phyloP scores from a whole-genome alignment of 2,888 invertebrate species.

The Drosophila meridionalis region DNA sequence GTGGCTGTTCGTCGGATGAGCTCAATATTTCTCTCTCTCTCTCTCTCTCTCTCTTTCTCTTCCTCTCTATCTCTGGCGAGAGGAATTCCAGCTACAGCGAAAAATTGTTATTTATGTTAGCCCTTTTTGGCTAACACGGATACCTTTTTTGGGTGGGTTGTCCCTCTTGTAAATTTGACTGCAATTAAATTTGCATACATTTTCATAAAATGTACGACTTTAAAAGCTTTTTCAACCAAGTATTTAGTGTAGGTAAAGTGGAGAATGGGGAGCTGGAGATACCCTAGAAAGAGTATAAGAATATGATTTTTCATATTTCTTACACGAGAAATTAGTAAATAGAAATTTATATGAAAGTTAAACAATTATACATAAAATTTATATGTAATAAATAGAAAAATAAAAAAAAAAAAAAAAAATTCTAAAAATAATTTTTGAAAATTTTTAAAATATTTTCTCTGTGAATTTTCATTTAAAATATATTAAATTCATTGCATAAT shows the following conservation, averaged over 20 bases:
- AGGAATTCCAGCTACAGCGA: slow-evolving; percentile 37
- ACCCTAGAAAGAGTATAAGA: neutral
- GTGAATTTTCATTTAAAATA: no score
- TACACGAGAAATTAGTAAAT: neutral
- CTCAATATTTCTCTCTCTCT: neutral
- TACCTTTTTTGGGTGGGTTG: slow-evolving; percentile 42
- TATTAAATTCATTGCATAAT: no score
- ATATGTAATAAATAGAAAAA: neutral
- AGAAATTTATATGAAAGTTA: neutral
- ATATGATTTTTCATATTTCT: no score
- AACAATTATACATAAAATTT: neutral
- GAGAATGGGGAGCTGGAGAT: neutral
- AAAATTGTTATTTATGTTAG: slow-evolving; percentile 77
- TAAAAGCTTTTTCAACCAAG: slow-evolving; percentile 43
- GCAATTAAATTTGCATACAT: slow-evolving; percentile 81
- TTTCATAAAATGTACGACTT: slow-evolving; percentile 66
- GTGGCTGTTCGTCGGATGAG: neutral
- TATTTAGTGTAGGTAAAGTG: neutral
- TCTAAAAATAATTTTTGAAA: no score
- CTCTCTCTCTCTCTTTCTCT: neutral
- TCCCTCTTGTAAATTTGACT: slow-evolving; percentile 69
- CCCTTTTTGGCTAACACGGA: slow-evolving; percentile 46
- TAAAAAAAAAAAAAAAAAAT: no score
- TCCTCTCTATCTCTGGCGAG: neutral
- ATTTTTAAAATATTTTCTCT: neutral